Evolutionary conservation across 2,888 invertebrate genomes (phyloP), one percentile per base, ranked within the genome.

Genomic region (Helleia helle): DNA sequence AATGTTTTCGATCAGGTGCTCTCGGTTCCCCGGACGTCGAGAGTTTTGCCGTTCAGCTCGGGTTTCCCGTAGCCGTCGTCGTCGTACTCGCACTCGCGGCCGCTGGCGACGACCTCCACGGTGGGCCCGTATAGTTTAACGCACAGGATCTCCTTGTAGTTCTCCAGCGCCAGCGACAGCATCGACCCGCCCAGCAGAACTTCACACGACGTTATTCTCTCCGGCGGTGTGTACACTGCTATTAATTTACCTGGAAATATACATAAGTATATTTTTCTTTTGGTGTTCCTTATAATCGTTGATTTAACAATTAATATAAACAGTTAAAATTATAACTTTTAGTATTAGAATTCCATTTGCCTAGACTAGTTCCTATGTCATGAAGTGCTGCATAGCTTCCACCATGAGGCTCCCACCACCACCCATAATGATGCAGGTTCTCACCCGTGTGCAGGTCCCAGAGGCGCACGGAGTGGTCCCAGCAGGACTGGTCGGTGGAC

Each of bases 381-480:
- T n/a, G n/a, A n/a, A n/a, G n/a, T n/a, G n/a, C n/a, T n/a, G n/a
- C n/a, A 18, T 4, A 5, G 43, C 42, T 34, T 1, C 30, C 38
- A 13, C 12, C n/a, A 39, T n/a, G 3, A n/a, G 17, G 9, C 8
- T 14, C 8, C 8, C 5, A 11, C 2, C n/a, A 12, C 28, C 2
- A 11, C 1, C 12, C 12, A 28, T 6, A 11, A 28, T 9, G 5
- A 4, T 12, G 14, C 7, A 9, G 5, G 8, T 1, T 11, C 27
- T 31, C 51, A 93, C 94, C 94, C 62, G 90, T 88, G 55, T 89
- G 89, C 12, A 94, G 72, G 73, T 94, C 92, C 95, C 95, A 95
- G 12, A 94, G 85, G 41, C 94, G 85, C 46, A 95, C 88, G 22
- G 93, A 92, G 36, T 89, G 85, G 71, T 95, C 95, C 40, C 88